phyloP scores from a whole-genome alignment of 2,113 vertebrate genomes.

The Ceyx cyanopectus region DNA sequence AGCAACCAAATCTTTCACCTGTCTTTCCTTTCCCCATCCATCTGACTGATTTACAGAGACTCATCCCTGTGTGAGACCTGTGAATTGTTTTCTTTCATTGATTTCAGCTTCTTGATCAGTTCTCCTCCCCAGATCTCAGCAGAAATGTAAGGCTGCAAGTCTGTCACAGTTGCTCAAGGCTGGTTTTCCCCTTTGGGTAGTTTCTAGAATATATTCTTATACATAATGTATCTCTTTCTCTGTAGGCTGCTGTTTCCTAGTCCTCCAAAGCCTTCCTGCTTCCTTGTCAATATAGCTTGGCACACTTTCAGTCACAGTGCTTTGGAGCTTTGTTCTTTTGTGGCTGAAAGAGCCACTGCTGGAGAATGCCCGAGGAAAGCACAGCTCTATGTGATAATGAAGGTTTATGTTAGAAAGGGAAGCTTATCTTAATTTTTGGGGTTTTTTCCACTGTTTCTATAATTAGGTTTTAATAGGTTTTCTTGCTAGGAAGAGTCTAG shows the following conservation, averaged over 20 bases:
- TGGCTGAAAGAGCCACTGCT: neutral
- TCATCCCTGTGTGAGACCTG: neutral
- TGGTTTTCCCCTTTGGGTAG: neutral
- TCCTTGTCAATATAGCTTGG: constrained; percentile 28
- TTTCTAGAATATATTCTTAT: constrained; percentile 24
- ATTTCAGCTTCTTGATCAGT: neutral
- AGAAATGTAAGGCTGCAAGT: neutral
- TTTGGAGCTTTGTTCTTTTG: constrained; percentile 19
- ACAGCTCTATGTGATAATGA: constrained; percentile 7
- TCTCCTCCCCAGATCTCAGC: neutral
- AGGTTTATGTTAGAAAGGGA: constrained; percentile 7
- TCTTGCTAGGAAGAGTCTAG: neutral
- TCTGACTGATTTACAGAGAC: neutral
- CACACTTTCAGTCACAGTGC: neutral
- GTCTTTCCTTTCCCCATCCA: neutral
- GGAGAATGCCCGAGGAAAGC: constrained; percentile 20
- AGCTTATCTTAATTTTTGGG: neutral
- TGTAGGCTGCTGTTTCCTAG: neutral
- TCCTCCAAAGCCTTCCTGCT: neutral
- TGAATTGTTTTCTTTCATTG: neutral
- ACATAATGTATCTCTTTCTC: constrained; percentile 28
- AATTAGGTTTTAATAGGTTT: neutral
- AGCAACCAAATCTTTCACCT: neutral
- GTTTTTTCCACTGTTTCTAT: neutral
- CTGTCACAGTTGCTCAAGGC: neutral